Base-by-base conservation (phyloP, 2,113 vertebrate species). In the Apistogramma diplotaenia region DNA sequence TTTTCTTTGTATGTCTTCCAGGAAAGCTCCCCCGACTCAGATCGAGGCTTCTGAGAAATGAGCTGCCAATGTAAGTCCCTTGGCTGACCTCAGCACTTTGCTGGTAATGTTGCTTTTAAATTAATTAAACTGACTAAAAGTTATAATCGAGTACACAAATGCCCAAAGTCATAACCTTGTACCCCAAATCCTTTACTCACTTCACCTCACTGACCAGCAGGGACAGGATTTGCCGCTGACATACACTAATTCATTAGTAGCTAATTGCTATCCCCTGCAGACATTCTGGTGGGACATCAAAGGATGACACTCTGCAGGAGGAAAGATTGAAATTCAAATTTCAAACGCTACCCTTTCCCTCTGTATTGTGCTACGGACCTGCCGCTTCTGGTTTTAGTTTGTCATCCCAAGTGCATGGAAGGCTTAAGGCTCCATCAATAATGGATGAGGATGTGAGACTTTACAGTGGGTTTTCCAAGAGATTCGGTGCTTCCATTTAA, bases 1-100 rank as follows among this genome's bases (percentile, higher is more conserved):
- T 78, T 74, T 82, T 83, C n/a, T 35, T 65, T 25, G 31, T 70
- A 21, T 94, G 74, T 91, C 71, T 94, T 93, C 78, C 92, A 95
- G 94, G 84, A 89, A 84, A 51, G 80, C 10, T 71, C 43, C 40
- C 43, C 59, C 79, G 16, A 25, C 84, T 78, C 54, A 43, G 71
- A 82, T 78, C 9, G 12, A 78, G 82, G 57, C 85, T 73, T 85
- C 72, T 74, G 87, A 83, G 87, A 82, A 87, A 93, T 93, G 92
- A 91, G 60, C 90, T 85, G 78, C 92, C 92, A 90, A 95, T 95
- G 94, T 94, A 91, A 94, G 95, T 94, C 49, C 31, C 70, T 78
- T 75, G 15, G 29, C 75, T 82, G 79, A 86, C 74, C 82, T 83
- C 79, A 78, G 60, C 33, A 67, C 65, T 85, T 23, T 23, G 19